Evolutionary conservation across 2,888 invertebrate species (phyloP), one percentile per base, ranked within the genome.

Genomic region (Nesidiocoris tenuis): DNA sequence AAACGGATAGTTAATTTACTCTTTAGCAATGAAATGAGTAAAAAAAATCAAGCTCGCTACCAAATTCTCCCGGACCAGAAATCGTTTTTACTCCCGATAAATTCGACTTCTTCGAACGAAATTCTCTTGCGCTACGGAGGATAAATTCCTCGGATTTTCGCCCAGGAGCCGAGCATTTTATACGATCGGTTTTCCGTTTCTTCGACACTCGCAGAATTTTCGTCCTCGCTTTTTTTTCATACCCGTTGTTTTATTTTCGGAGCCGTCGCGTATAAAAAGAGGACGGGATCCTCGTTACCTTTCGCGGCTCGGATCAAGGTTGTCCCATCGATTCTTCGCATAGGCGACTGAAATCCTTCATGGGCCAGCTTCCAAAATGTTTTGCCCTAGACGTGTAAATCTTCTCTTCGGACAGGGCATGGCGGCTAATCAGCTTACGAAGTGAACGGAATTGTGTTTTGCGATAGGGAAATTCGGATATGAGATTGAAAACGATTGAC

Each of bases 211-310:
- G 65, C 18, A 21, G 17, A 9, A 24, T 25, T 66, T 25, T 39
- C 9, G 3, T 54, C 18, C 21, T 66, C 19, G n/a, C 17, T 64
- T 64, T 64, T 66, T 54, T 19, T 39, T 54, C 39, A 18, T n/a
- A 18, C 12, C 39, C 24, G 39, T 54, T 25, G 66, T 66, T 66
- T 66, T 66, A 66, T 66, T 66, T 66, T 39, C 17, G 66, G 66
- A 59, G 17, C 19, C n/a, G 59, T n/a, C n/a, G 5, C n/a, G 19
- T 66, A 19, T 17, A 9, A 25, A 65, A 65, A 65, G 25, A 65
- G 25, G 18, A n/a, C 18, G 66, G 65, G 25, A 65, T 65, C 65
- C 66, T 39, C 54, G 66, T 66, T 54, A 66, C 66, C 66, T 66
- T 18, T 65, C 18, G 17, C 39, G 23, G 9, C 19, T 59, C n/a